Evolutionary conservation across 2,113 vertebrate genomes (phyloP).

Genomic region (Polypterus bichir): DNA sequence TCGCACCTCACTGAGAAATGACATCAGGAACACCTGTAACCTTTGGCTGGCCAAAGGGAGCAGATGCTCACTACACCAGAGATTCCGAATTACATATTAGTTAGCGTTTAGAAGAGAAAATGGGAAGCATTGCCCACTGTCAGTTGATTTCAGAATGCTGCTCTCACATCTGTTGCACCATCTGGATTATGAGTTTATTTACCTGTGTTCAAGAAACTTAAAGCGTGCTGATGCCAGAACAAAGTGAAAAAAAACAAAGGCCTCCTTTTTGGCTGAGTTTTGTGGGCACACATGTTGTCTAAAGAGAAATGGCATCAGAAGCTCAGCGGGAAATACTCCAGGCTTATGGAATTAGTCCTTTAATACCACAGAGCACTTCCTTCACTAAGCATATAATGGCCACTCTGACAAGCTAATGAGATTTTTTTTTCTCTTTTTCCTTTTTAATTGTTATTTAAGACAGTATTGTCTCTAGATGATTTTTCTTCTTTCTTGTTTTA

Average conservation of each 20-base stretch:
- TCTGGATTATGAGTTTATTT: conserved; percentile 98
- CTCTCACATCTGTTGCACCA: conserved; percentile 98
- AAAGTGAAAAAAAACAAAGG: conserved; percentile 88
- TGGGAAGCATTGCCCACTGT: conserved; percentile 80
- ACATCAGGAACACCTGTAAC: conserved; percentile 90
- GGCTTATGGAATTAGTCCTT: conserved; percentile 84
- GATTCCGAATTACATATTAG: conserved; percentile 74
- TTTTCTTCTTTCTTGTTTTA: conserved; percentile 46
- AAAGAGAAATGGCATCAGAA: conserved; percentile 99
- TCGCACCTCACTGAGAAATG: conserved; percentile 70
- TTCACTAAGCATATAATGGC: conserved; percentile 82
- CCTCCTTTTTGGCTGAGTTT: conserved; percentile 86
- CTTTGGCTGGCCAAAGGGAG: conserved; percentile 85
- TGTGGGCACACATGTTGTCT: conserved; percentile 97
- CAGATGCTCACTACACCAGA: conserved; percentile 79
- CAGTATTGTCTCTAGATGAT: conserved; percentile 52
- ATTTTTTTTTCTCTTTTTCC: conserved; percentile 41
- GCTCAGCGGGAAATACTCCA: conserved; percentile 89
- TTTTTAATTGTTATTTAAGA: conserved; percentile 44
- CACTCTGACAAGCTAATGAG: conserved; percentile 91
- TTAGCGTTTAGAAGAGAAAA: conserved; percentile 78
- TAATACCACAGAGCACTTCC: conserved; percentile 79
- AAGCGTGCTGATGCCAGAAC: conserved; percentile 86
- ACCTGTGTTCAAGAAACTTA: conserved; percentile 93
- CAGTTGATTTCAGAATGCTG: conserved; percentile 87